Evolutionary conservation across 2,888 invertebrate genomes (phyloP).

Genomic region (Eremobia ochroleuca): DNA sequence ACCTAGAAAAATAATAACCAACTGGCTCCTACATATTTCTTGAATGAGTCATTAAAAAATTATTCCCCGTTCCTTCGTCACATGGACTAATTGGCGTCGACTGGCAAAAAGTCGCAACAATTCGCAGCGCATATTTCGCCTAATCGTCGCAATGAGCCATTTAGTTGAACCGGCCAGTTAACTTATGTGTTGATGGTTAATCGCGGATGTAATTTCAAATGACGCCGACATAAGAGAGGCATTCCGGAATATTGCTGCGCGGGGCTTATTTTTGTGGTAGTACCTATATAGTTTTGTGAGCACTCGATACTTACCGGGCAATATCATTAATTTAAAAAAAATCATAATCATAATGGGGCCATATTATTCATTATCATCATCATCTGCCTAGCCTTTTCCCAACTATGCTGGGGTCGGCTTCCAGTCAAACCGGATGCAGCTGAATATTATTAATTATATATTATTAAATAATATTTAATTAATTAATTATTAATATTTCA

Average conservation of each 20-base stretch:
- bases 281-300: constrained; percentile 59
- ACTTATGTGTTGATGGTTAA: constrained; percentile 76
- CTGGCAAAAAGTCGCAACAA: constrained; percentile 71
- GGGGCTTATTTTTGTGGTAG: constrained; percentile 64
- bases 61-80: constrained; percentile 54
- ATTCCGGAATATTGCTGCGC: constrained; percentile 75
- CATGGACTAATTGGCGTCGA: constrained; percentile 64
- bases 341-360: too few relatives aligned
- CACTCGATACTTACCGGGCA: constrained; percentile 8
- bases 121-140: constrained; percentile 79
- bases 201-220: constrained; percentile 85
- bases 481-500: too few relatives aligned
- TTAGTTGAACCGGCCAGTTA: constrained; percentile 74
- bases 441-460: too few relatives aligned
- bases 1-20: constrained; percentile 7
- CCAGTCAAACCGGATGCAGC: too few relatives aligned
- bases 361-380: too few relatives aligned
- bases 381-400: too few relatives aligned
- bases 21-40: constrained; percentile 43
- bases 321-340: too few relatives aligned
- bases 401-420: too few relatives aligned
- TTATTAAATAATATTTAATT: too few relatives aligned
- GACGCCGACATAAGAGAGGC: constrained; percentile 72
- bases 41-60: constrained; percentile 59
- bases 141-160: constrained; percentile 83